Base-by-base conservation (phyloP, 2,113 vertebrate species). In the Corythoichthys intestinalis region DNA sequence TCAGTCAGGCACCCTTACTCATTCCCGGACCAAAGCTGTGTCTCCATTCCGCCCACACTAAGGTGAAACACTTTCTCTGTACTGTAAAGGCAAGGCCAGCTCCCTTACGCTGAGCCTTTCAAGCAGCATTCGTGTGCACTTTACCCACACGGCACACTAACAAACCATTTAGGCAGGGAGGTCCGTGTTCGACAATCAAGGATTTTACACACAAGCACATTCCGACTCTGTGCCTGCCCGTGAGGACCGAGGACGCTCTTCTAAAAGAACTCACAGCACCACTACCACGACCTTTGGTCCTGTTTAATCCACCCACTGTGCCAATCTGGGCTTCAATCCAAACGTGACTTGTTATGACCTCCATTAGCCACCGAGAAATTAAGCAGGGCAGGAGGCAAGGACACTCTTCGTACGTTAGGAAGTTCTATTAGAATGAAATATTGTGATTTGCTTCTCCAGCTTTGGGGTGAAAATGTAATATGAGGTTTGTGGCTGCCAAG, bases 181-280 rank as follows among this genome's bases (percentile, higher is more conserved):
- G 73, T 72, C 70, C 65, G 76, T 85, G 82, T 88, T 85, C 37
- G 89, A 91, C 90, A 91, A 90, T 91, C 87, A 91, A 85, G 67
- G 69, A 79, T 47, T 64, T 77, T 74, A 83, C 69, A 82, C 73
- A 86, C 57, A 87, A 88, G 84, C 87, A 88, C 87, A 91, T 81
- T 85, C 52, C 74, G 77, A 57, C 69, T 69, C 69, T 62, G 82
- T 69, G 82, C 67, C 80, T 86, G 81, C 85, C 83, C 70, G 44
- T 34, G 54, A 74, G 70, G 72, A 80, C 70, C 77, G 73, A 76
- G 54, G 69, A 73, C 69, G 62, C 53, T 59, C 59, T 74, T 60
- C n/a, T 20, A 52, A 15, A 78, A 65, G 62, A 41, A 54, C 49
- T 58, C 56, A 17, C 39, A 64, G 57, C 49, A 66, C 76, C 44